A percentile compares a stretch with the other conserved stretches of the same genome.
Conservation (phyloP, 2,113 vertebrate species). For the Mus spicilegus region DNA sequence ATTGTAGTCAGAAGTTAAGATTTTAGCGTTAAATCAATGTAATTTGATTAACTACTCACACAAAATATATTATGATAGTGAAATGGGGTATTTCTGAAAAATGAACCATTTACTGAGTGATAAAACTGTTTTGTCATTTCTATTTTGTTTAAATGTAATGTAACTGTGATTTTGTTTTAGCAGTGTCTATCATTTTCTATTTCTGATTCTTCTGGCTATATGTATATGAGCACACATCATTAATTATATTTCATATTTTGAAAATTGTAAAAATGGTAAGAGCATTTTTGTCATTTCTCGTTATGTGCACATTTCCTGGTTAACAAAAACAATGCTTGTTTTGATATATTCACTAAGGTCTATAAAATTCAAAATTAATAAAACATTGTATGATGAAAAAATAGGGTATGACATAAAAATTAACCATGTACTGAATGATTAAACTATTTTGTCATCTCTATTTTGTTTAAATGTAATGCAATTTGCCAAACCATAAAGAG, state of each 20-base stretch:
- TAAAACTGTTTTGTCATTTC: neutral
- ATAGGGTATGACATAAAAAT: slow-evolving; percentile 74
- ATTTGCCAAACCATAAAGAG: slow-evolving; percentile 88
- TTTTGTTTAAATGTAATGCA: slow-evolving; percentile 87
- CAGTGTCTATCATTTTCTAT: neutral
- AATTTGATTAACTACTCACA: slow-evolving; percentile 30
- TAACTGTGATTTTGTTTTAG: neutral
- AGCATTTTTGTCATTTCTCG: neutral
- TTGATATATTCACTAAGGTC: neutral
- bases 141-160: neutral
- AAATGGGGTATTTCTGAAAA: neutral
- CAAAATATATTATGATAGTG: neutral
- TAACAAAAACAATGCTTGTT: slow-evolving; percentile 64
- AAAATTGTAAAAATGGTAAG: neutral
- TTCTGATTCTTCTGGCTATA: neutral
- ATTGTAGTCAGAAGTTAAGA: neutral
- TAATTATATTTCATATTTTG: neutral
- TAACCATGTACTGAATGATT: slow-evolving; percentile 80
- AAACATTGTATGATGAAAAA: slow-evolving; percentile 36
- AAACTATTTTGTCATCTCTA: slow-evolving; percentile 85
- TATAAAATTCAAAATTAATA: slow-evolving; percentile 58
- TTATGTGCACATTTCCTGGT: neutral
- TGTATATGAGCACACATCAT: neutral
- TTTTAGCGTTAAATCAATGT: slow-evolving; percentile 4
- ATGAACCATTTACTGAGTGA: neutral